These are phyloP conservation scores for Sitta europaea DNA, from an alignment of 2,113 vertebrate genomes.

Conservation along the genomic window DNA sequence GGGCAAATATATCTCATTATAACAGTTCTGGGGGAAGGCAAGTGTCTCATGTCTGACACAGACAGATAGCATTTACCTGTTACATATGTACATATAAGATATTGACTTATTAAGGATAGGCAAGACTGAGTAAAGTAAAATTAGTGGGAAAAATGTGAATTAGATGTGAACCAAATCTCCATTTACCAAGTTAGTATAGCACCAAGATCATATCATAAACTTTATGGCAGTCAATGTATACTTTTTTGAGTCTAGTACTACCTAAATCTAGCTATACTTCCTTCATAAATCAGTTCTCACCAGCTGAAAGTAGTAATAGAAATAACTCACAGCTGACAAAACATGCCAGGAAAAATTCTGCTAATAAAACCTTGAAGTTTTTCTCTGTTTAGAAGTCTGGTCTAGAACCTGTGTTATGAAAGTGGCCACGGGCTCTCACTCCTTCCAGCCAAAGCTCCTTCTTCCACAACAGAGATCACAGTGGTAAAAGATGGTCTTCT, in stretches of 20 bases:
- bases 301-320: neutral
- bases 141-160: neutral
- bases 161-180: neutral
- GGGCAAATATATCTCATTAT: neutral
- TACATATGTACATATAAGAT: neutral
- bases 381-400: neutral
- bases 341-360: neutral
- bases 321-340: neutral
- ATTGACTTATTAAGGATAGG: neutral
- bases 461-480: neutral
- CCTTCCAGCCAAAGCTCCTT: neutral
- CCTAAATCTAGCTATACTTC: neutral
- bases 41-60: neutral
- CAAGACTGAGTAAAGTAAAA: neutral
- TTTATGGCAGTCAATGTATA: neutral
- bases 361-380: neutral
- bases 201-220: neutral
- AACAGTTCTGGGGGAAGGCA: neutral
- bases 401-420: neutral
- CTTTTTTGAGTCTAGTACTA: neutral
- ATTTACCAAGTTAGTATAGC: neutral
- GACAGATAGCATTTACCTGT: neutral
- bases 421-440: neutral
- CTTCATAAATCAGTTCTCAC: neutral
- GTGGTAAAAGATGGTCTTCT: neutral